Evolutionary conservation across 2,888 invertebrate genomes (phyloP).

Genomic region (Salticus scenicus): DNA sequence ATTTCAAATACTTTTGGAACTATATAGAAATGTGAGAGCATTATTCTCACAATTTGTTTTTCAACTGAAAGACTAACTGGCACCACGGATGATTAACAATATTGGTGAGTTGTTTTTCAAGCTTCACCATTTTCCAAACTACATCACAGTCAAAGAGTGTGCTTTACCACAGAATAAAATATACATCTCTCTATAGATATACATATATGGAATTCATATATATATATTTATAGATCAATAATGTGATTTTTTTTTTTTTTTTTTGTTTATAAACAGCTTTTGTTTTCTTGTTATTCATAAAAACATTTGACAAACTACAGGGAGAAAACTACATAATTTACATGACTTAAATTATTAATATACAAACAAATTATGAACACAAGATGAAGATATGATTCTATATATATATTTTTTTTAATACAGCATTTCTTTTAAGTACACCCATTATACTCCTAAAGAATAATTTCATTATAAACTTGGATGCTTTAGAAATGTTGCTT

Average conservation of each 20-base stretch:
- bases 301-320: slow-evolving; percentile 12
- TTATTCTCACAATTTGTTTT: slow-evolving; percentile 24
- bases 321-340: slow-evolving; percentile 7
- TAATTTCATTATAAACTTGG: not conserved
- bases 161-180: slow-evolving; percentile 65
- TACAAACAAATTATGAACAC: not conserved
- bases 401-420: not conserved
- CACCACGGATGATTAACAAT: slow-evolving; percentile 54
- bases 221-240: slow-evolving; percentile 43
- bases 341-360: slow-evolving; percentile 11
- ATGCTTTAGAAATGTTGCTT: not conserved
- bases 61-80: slow-evolving; percentile 62
- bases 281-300: not conserved
- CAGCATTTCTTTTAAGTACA: not conserved
- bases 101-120: slow-evolving; percentile 27
- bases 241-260: slow-evolving; percentile 30
- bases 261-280: not conserved
- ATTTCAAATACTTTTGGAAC: slow-evolving; percentile 32
- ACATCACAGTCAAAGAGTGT: slow-evolving; percentile 68
- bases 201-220: slow-evolving; percentile 32
- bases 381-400: not conserved
- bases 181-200: slow-evolving; percentile 60
- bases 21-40: slow-evolving; percentile 38
- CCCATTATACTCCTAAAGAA: not conserved
- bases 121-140: slow-evolving; percentile 45